These are phyloP conservation scores for Troilus luridus DNA, from an alignment of 2,888 invertebrate genomes.

Conservation along the genomic window DNA sequence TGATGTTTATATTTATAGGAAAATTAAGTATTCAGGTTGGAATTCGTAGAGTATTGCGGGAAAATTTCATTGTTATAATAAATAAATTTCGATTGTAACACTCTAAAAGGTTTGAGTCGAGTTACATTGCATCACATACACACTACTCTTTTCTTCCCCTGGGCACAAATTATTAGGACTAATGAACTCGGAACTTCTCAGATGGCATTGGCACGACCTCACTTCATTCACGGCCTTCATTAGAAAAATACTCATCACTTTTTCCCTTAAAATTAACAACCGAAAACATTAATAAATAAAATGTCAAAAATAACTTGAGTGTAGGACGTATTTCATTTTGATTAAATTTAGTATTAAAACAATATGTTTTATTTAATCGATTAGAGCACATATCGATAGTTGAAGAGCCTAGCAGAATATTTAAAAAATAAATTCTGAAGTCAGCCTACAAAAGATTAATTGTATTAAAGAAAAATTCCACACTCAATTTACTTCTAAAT, in stretches of 20 bases:
- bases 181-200: conserved; percentile 65
- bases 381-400: neutral
- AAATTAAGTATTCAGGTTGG: conserved; percentile 52
- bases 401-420: neutral
- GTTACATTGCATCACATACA: conserved; percentile 61
- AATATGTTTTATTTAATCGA: neutral
- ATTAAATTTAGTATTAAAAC: neutral
- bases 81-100: conserved; percentile 45
- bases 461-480: neutral
- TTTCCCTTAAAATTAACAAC: neutral
- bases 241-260: neutral
- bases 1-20: conserved; percentile 56
- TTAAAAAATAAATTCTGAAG: neutral
- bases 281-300: neutral
- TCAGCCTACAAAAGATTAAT: neutral
- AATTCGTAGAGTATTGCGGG: neutral
- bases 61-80: conserved; percentile 15
- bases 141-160: conserved; percentile 61
- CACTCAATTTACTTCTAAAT: no score
- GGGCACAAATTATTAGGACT: conserved; percentile 64
- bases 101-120: conserved; percentile 43
- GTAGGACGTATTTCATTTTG: neutral
- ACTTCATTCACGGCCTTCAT: conserved; percentile 42
- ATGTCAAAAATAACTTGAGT: neutral
- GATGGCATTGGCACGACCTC: conserved; percentile 64